phyloP scores from a whole-genome alignment of 1,140 invertebrate species.

The Brachionus sp. region DNA sequence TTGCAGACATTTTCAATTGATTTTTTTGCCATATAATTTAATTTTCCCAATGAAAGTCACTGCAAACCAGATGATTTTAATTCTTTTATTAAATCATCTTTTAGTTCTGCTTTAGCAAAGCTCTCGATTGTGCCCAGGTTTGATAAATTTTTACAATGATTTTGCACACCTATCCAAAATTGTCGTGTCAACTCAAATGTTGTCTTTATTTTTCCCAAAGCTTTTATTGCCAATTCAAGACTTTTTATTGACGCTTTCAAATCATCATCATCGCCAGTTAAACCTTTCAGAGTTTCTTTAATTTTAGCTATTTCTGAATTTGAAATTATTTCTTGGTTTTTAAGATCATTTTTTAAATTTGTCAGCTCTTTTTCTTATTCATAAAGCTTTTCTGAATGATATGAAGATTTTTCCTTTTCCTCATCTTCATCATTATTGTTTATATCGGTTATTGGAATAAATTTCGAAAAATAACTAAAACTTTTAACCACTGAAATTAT shows the following conservation, averaged over 20 bases:
- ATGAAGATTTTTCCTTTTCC: background rate
- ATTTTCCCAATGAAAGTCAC: background rate
- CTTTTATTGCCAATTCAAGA: background rate
- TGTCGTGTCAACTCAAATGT: background rate
- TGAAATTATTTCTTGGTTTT: background rate
- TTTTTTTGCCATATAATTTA: background rate
- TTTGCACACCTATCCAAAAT: background rate
- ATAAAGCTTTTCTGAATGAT: background rate
- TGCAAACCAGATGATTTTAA: background rate
- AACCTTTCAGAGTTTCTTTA: background rate
- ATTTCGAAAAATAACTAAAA: background rate
- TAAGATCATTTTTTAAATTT: background rate
- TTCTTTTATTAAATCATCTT: background rate
- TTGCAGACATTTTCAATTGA: background rate
- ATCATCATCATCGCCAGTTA: background rate
- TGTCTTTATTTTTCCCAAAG: background rate
- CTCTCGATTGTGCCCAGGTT: background rate
- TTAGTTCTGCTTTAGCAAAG: background rate
- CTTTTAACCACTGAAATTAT: background rate
- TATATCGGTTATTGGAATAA: background rate
- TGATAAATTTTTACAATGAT: background rate
- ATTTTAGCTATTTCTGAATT: background rate
- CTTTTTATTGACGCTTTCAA: background rate
- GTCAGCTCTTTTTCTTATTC: background rate
- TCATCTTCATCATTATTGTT: constrained; percentile 8